Evolutionary conservation across 1,140 invertebrate genomes (phyloP).

Genomic region (Latrodectus geometricus): DNA sequence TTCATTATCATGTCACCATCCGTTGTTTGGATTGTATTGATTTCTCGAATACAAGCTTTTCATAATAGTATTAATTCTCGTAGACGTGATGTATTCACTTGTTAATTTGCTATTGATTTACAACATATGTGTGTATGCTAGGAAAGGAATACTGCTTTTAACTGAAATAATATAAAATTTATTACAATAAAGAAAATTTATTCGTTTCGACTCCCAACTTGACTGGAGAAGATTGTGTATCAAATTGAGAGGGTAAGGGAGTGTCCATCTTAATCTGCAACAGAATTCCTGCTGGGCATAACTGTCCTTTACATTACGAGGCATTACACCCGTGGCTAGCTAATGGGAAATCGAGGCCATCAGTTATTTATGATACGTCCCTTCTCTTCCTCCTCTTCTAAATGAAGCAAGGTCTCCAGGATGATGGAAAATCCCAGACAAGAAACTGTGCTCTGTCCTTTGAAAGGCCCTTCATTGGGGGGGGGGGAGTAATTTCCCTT

Average conservation of each 20-base stretch:
- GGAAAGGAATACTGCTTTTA: no score
- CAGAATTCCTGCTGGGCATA: conserved; percentile 8
- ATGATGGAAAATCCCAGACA: conserved; percentile 38
- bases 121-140: no score
- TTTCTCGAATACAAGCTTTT: no score
- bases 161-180: no score
- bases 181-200: no score
- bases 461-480: neutral
- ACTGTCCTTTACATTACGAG: conserved; percentile 25
- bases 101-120: no score
- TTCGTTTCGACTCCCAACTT: no score
- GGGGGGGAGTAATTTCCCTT: neutral
- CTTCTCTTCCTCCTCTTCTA: neutral
- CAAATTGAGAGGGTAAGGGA: neutral
- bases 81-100: no score
- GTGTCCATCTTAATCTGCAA: conserved; percentile 26
- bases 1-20: no score
- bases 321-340: neutral
- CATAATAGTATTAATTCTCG: no score
- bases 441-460: neutral
- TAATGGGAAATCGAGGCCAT: conserved; percentile 24
- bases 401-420: conserved; percentile 16
- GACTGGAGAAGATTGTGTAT: no score
- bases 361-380: conserved; percentile 51
- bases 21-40: no score